Evolutionary conservation across 53 echinoderm and acorn worm genomes (phyloP).

Genomic region (Zoroaster sp.): DNA sequence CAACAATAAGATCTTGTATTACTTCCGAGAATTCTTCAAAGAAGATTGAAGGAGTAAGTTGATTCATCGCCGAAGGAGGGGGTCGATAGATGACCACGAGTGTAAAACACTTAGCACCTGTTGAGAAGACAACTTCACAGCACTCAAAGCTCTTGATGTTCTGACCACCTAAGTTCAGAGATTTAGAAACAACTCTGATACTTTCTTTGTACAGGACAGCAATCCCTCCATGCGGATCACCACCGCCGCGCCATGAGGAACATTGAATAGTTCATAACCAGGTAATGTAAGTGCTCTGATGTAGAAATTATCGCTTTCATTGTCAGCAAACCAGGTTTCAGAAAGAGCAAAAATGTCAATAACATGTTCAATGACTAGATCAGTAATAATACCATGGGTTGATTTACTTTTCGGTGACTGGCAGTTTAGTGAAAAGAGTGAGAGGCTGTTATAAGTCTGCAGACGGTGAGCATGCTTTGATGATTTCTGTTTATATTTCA

Average conservation of each 20-base stretch:
- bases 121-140: conserved; percentile 13
- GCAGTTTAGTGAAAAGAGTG: not conserved
- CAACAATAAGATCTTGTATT: conserved; percentile 28
- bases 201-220: conserved; percentile 19
- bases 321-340: conserved; percentile 25
- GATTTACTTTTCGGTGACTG: conserved; percentile 29
- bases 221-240: conserved; percentile 39
- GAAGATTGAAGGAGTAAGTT: conserved; percentile 12
- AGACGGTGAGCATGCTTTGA: not conserved
- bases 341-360: conserved; percentile 45
- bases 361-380: conserved; percentile 33
- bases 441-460: not conserved
- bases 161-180: not conserved
- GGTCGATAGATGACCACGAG: conserved; percentile 25
- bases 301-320: conserved; percentile 37
- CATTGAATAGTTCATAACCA: not conserved
- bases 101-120: conserved; percentile 36
- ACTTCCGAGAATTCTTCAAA: conserved; percentile 36
- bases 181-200: not conserved
- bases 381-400: conserved; percentile 11
- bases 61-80: conserved; percentile 40
- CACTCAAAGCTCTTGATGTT: not conserved
- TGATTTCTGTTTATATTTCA: not conserved
- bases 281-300: not conserved
- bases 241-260: not conserved